These are phyloP conservation scores for Phaonia tiefii DNA, from an alignment of 2,888 invertebrate species.

Conservation along the genomic window DNA sequence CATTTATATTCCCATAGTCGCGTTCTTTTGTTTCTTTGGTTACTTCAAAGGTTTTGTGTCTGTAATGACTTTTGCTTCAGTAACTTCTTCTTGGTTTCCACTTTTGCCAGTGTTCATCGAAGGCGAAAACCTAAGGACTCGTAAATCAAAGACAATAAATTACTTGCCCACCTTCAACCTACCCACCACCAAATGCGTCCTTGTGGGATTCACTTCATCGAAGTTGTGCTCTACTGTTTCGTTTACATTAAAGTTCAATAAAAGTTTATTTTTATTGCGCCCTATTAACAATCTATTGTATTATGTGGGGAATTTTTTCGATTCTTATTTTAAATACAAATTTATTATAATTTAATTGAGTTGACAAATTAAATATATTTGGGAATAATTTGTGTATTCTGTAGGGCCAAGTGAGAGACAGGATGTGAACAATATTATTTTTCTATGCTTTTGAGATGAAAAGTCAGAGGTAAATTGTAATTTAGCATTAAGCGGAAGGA, in stretches of 20 bases:
- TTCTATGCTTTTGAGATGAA: no score
- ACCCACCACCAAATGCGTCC: slow-evolving; percentile 39
- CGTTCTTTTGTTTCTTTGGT: background rate
- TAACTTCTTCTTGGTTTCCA: background rate
- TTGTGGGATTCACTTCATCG: slow-evolving; percentile 23
- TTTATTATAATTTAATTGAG: slow-evolving; percentile 27
- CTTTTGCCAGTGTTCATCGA: slow-evolving; percentile 1
- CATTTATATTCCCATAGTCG: background rate
- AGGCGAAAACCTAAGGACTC: slow-evolving; percentile 35
- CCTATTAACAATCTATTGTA: slow-evolving; percentile 46
- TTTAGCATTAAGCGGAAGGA: no score
- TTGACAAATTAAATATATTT: background rate
- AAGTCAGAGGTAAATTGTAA: no score
- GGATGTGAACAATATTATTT: no score
- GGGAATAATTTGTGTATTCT: background rate
- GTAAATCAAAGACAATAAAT: slow-evolving; percentile 51
- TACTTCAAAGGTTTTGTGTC: no score
- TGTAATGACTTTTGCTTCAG: slow-evolving; percentile 10
- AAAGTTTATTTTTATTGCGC: slow-evolving; percentile 35
- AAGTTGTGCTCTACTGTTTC: background rate
- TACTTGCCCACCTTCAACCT: no score
- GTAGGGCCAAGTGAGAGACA: slow-evolving; percentile 5
- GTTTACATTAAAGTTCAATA: slow-evolving; percentile 39
- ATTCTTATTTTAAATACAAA: slow-evolving; percentile 37
- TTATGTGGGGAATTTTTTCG: slow-evolving; percentile 23